Base-by-base conservation (phyloP, 2,888 invertebrate genomes). In the Chloroclystis v-ata region DNA sequence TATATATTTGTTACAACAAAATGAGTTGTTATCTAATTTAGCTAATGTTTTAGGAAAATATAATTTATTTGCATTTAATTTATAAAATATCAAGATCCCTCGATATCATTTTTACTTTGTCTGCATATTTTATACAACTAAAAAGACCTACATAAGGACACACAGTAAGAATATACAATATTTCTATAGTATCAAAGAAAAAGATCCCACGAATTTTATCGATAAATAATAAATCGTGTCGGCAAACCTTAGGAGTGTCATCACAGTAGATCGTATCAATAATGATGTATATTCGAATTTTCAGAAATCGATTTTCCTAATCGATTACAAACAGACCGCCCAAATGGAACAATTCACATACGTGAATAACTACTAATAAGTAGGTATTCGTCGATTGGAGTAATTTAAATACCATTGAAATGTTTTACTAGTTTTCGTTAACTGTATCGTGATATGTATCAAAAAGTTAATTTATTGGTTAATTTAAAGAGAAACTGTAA, bases 261-360 rank as follows among this genome's bases (percentile, higher is more conserved):
- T 80, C 69, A 72, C 64, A 78, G 78, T 76, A 75, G 82, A 82
- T 83, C 43, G 43, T 52, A 59, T 57, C 59, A 75, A 61, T 60
- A 47, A 49, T 58, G 66, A 68, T 67, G 63, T 65, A 67, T 69
- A 63, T 65, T 65, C 54, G 63, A 71, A 69, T 65, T 69, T 71
- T 66, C 53, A 55, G 57, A 69, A 73, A 78, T 78, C 73, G 78
- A 78, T 78, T 73, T 68, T 71, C 56, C 56, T 62, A 63, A 77
- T 77, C 77, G 78, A 76, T 76, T 75, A 69, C 61, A 55, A 70
- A 72, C 74, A 72, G 75, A 72, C 72, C 74, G 68, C 65, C 65
- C 56, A 54, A 59, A 59, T 60, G 47, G 55, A 54, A 56, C 57
- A 38, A 53, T 57, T 61, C 62, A 63, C 62, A 64, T 45, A 66